These are phyloP conservation scores for Mormyrus hasselquistii DNA, from an alignment of 2,797 vertebrate genomes.

Conservation along the genomic window DNA sequence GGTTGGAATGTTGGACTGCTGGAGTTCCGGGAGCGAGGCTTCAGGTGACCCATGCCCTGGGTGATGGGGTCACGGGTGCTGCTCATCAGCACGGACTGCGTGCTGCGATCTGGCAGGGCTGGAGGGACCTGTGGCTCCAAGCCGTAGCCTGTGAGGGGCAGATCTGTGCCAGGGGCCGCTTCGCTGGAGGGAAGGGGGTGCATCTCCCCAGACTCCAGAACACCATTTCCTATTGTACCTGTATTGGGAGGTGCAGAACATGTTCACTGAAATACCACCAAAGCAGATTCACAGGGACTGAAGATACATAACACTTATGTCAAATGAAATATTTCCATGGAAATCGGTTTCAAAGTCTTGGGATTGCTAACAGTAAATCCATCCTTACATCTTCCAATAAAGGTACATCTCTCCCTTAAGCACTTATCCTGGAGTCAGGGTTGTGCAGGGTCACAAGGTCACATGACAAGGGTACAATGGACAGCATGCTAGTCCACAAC, in stretches of 20 bases:
- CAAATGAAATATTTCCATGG: neutral
- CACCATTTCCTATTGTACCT: conserved; percentile 64
- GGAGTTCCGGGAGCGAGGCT: conserved; percentile 34
- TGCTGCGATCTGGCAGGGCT: conserved; percentile 15
- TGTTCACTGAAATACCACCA: neutral
- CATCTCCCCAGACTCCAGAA: conserved; percentile 58
- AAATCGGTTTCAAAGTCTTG: neutral
- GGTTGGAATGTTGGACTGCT: conserved; percentile 23
- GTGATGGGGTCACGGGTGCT: conserved; percentile 36
- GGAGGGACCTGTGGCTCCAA: conserved; percentile 29
- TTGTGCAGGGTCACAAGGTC: neutral
- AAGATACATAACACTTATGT: neutral
- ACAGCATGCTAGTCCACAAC: neutral
- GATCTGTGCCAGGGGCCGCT: conserved; percentile 37
- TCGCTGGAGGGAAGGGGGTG: conserved; percentile 46
- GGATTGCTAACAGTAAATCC: neutral
- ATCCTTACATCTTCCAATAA: neutral
- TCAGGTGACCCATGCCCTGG: conserved; percentile 37
- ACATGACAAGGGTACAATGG: neutral
- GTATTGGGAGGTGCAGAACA: neutral
- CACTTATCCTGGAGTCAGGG: neutral
- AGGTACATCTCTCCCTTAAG: neutral
- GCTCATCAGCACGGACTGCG: conserved; percentile 36
- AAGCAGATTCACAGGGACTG: neutral
- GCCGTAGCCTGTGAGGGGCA: conserved; percentile 39